phyloP scores from a whole-genome alignment of 2,797 vertebrate genomes.

The Harpagifer antarcticus region DNA sequence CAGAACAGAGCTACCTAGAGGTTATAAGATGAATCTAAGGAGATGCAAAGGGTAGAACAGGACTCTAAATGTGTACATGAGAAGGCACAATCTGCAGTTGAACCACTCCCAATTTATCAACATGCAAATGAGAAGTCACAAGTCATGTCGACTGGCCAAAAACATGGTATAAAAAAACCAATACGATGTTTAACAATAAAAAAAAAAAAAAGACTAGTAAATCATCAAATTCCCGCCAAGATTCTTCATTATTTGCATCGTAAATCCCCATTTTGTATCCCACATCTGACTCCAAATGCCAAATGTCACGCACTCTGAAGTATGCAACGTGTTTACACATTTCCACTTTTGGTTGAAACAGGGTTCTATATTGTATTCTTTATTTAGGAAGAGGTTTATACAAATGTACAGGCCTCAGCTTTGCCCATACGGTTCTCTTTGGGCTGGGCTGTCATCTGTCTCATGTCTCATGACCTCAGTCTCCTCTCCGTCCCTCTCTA shows the following conservation, averaged over 20 bases:
- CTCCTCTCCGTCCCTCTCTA: constrained; percentile 63
- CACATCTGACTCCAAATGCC: constrained; percentile 1
- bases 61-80: not conserved
- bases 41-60: not conserved
- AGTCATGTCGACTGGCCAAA: too few species aligned
- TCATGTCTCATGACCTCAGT: constrained; percentile 73
- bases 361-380: constrained; percentile 24
- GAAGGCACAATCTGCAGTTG: not conserved
- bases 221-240: not conserved
- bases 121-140: not conserved
- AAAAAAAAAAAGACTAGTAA: too few species aligned
- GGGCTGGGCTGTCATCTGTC: constrained; percentile 74
- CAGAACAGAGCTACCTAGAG: too few species aligned
- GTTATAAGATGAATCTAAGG: not conserved
- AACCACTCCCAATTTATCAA: too few species aligned
- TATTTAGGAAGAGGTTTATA: constrained; percentile 35
- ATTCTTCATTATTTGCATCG: constrained; percentile 12
- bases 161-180: not conserved
- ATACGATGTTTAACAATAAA: not conserved
- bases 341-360: constrained; percentile 20
- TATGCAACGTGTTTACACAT: not conserved
- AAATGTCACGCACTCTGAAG: not conserved
- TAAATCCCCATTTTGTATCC: not conserved
- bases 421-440: constrained; percentile 28
- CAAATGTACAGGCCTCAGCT: constrained; percentile 41